Evolutionary conservation across 2,113 vertebrate genomes (phyloP).

Genomic region (Dromaius novaehollandiae): DNA sequence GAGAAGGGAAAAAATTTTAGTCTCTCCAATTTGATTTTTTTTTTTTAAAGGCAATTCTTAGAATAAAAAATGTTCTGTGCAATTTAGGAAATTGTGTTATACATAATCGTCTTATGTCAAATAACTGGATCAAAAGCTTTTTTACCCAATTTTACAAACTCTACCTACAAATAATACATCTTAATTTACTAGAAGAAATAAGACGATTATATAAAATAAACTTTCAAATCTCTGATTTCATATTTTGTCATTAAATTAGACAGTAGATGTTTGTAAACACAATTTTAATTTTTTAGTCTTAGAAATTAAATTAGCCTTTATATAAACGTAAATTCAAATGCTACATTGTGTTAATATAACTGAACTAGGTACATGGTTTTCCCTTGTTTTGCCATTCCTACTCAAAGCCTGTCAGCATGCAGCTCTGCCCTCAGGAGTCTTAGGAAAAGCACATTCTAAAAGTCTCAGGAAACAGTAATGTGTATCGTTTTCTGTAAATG

Average conservation of each 20-base stretch:
- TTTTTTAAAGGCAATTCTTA: not conserved
- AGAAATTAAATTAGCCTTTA: not conserved
- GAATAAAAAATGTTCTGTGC: not conserved
- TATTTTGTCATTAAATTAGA: not conserved
- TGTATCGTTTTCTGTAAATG: not conserved
- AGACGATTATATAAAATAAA: not conserved
- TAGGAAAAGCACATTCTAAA: not conserved
- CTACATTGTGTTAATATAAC: not conserved
- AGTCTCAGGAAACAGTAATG: not conserved
- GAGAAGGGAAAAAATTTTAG: not conserved
- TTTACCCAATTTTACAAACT: not conserved
- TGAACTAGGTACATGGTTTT: not conserved
- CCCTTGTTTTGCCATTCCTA: not conserved
- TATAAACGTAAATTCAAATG: not conserved
- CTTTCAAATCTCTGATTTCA: not conserved
- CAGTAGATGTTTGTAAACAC: not conserved
- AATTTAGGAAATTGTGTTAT: fast-evolving
- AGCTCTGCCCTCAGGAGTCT: not conserved
- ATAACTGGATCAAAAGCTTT: not conserved
- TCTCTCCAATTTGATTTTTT: not conserved
- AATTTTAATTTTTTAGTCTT: not conserved
- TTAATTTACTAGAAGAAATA: not conserved
- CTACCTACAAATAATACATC: not conserved
- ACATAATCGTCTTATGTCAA: not conserved
- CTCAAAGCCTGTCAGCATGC: not conserved